Base-by-base conservation (phyloP, 2,888 invertebrate species). In the Eumacrocentrus americanus region DNA sequence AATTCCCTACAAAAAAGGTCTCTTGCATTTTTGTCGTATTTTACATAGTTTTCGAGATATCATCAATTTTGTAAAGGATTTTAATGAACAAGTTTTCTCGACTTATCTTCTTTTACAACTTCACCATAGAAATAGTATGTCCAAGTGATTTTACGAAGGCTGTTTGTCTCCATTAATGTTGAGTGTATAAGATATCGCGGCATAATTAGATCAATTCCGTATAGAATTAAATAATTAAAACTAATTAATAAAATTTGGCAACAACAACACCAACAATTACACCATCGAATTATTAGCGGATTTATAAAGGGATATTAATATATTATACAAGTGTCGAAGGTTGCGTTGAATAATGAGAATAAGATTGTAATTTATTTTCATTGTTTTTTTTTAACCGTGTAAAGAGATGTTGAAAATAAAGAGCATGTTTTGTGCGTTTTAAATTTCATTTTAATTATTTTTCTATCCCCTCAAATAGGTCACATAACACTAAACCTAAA, bases 241-340 rank as follows among this genome's bases (percentile, higher is more conserved):
- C 9, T 9, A 29, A 29, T 29, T 6, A 29, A 18, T 29, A 16
- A 42, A 58, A 50, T 14, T 38, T 12, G 22, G 38, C n/a, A n/a
- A n/a, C n/a, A n/a, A n/a, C n/a, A 53, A 58, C 54, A 54, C 50
- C 57, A 58, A 61, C 37, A 61, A 58, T 52, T 35, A 52, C 52
- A 44, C 38, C 46, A 47, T 61, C 29, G 46, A 56, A 56, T 44
- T 42, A 44, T 54, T 53, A 18, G 16, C 25, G 57, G 25, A 34
- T 52, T 58, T 44, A 37, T 29, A 11, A 50, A 18, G 7, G 9
- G 37, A 12, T 34, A 48, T 16, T 48, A 29, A 40, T 54, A 44
- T 34, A 55, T 50, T 29, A 47, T 44, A 23, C n/a, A 55, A 25
- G 40, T 57, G 34, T 37, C 7, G 38, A 34, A 20, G 38, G 16